Conservation (phyloP, 1,140 invertebrate species). For the Sarcophaga peregrina region DNA sequence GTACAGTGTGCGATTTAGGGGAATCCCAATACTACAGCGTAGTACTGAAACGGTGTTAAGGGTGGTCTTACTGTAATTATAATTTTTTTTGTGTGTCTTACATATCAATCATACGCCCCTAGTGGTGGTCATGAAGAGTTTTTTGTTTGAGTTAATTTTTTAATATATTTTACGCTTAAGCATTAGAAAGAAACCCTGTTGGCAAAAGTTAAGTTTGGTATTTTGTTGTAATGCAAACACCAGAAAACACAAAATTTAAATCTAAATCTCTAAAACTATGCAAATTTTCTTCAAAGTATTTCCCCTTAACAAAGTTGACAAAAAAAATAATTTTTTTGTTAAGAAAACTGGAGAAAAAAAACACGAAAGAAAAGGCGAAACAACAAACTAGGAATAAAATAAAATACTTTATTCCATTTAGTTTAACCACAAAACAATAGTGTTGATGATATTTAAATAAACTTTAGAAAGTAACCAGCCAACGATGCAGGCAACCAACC, state of each 20-base stretch:
- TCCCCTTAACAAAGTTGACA: not conserved
- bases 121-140: no score
- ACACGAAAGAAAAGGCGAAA: not conserved
- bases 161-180: no score
- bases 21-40: no score
- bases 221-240: not conserved
- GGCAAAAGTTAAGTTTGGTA: not conserved
- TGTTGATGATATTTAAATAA: conserved; percentile 42
- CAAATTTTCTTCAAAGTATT: conserved; percentile 32
- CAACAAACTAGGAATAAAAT: conserved; percentile 4
- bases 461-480: conserved; percentile 19
- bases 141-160: no score
- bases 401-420: conserved; percentile 39
- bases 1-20: no score
- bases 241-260: conserved; percentile 5
- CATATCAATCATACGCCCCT: no score
- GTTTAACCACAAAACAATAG: conserved; percentile 40
- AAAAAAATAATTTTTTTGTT: not conserved
- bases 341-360: not conserved
- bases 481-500: not conserved
- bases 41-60: no score
- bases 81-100: no score
- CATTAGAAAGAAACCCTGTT: not conserved
- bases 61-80: no score
- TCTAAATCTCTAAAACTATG: conserved; percentile 40